Evolutionary conservation across 1,140 invertebrate species (phyloP).

Genomic region (Acromyrmex heyeri): DNA sequence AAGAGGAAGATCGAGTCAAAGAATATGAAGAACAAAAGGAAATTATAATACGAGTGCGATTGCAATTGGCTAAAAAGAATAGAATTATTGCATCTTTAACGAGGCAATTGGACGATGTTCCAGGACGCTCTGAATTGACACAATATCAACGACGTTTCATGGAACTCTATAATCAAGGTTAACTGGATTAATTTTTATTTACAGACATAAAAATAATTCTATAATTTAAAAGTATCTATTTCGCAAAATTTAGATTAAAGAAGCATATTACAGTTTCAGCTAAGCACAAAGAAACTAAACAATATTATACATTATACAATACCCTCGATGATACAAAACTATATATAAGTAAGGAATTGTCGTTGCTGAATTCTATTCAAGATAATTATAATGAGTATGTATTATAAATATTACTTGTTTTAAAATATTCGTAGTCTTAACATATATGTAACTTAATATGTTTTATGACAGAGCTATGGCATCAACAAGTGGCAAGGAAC

Average conservation of each 20-base stretch:
- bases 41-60: constrained; percentile 87
- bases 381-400: constrained; percentile 97
- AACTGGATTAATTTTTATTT: constrained; percentile 11
- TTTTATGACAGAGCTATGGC: constrained; percentile 89
- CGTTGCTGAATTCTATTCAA: constrained; percentile 96
- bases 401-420: constrained; percentile 46
- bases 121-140: constrained; percentile 95
- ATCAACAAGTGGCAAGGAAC: constrained; percentile 90
- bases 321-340: constrained; percentile 97
- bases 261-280: constrained; percentile 91
- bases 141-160: constrained; percentile 98
- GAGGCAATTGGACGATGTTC: constrained; percentile 95
- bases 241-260: constrained; percentile 20
- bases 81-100: constrained; percentile 92
- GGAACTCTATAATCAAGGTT: constrained; percentile 98
- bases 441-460: constrained; percentile 41
- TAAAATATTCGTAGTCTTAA: constrained; percentile 22
- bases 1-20: constrained; percentile 76
- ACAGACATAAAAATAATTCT: not conserved
- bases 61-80: constrained; percentile 93
- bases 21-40: constrained; percentile 89
- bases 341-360: constrained; percentile 96
- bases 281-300: constrained; percentile 98
- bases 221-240: not conserved
- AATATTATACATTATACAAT: constrained; percentile 98